Percentiles rank a stretch among this genome's conserved stretches.
Conservation (phyloP, 2,888 invertebrate genomes). For the Eupithecia abbreviata region DNA sequence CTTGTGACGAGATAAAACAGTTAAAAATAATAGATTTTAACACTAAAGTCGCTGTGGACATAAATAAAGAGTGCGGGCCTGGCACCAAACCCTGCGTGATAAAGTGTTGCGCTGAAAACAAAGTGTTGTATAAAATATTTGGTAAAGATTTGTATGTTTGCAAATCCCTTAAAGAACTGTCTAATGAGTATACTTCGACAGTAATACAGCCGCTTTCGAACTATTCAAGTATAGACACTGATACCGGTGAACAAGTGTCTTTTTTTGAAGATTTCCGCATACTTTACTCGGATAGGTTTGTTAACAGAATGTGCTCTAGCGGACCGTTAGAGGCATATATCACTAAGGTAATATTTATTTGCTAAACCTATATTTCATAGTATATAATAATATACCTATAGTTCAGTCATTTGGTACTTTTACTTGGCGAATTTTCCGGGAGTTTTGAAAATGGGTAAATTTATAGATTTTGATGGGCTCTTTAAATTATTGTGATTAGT, state of each 20-base stretch:
- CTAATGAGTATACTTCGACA: neutral
- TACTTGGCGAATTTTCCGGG: too few species aligned
- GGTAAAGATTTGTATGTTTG: neutral
- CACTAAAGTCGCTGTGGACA: neutral
- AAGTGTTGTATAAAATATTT: neutral
- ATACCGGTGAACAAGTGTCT: neutral
- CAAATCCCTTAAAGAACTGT: neutral
- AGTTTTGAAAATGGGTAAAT: too few species aligned
- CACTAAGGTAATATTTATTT: neutral
- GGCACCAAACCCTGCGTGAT: slow-evolving; percentile 1
- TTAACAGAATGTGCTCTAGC: too few species aligned
- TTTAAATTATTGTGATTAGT: too few species aligned
- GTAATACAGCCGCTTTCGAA: neutral
- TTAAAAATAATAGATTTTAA: neutral
- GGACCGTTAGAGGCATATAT: neutral
- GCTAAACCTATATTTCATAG: too few species aligned
- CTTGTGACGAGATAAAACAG: neutral
- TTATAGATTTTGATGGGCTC: too few species aligned
- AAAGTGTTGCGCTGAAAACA: slow-evolving; percentile 16
- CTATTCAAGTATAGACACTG: neutral
- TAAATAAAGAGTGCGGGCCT: neutral
- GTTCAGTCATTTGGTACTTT: too few species aligned
- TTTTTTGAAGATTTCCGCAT: neutral
- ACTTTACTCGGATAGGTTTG: neutral
- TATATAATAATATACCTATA: too few species aligned